These are phyloP conservation scores for Drymodes brunneopygia DNA, from an alignment of 2,113 vertebrate genomes.

Conservation along the genomic window DNA sequence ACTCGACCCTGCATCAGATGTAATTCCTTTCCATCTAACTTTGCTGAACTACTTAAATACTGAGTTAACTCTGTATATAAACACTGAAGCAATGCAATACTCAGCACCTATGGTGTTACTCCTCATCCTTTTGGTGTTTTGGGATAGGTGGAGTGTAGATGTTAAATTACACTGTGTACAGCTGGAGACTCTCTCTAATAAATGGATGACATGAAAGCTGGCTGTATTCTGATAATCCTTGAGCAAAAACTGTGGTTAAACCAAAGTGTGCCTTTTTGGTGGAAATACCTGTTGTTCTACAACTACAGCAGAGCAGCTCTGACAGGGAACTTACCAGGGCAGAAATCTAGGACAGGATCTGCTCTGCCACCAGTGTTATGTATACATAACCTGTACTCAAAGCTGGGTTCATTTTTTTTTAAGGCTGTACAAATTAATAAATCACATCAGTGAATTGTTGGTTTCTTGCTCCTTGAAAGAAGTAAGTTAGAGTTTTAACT, in stretches of 20 bases:
- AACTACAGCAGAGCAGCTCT: not conserved
- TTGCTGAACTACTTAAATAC: not conserved
- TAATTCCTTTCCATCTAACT: not conserved
- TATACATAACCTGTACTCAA: not conserved
- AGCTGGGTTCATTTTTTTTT: rapidly evolving
- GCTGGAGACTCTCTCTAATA: not conserved
- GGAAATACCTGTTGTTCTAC: not conserved
- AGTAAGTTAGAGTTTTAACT: not conserved
- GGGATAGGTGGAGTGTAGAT: not conserved
- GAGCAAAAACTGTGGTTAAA: not conserved
- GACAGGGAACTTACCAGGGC: rapidly evolving
- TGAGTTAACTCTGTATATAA: rapidly evolving
- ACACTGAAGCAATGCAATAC: not conserved
- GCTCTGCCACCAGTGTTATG: not conserved
- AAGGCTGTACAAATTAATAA: not conserved
- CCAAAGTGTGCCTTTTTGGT: not conserved
- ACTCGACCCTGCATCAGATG: not conserved
- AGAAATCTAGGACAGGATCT: rapidly evolving
- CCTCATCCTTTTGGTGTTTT: not conserved
- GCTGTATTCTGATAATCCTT: not conserved
- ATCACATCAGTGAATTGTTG: too few species aligned
- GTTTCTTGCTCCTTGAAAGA: not conserved
- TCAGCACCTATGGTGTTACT: not conserved
- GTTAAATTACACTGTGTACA: not conserved
- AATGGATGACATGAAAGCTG: not conserved